A percentile compares a stretch with the other conserved stretches of the same genome.
phyloP scores from a whole-genome alignment of 2,888 invertebrate genomes.

The Phrixothrix hirtus region DNA sequence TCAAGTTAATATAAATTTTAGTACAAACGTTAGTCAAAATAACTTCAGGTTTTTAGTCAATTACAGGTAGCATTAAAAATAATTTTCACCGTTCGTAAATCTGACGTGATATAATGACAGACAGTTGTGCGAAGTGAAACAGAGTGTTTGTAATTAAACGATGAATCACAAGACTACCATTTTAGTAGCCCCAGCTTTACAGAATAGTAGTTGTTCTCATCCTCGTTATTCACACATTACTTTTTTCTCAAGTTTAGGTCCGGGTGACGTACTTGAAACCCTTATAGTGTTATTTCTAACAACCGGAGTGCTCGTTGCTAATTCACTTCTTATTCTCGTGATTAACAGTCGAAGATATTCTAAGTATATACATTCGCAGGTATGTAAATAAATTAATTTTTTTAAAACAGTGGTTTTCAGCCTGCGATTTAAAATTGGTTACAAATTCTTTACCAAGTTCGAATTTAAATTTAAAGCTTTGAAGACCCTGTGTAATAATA shows the following conservation, averaged over 20 bases:
- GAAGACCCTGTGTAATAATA: no score
- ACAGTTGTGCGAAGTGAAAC: neutral
- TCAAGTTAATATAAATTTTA: constrained; percentile 4
- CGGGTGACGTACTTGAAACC: constrained; percentile 76
- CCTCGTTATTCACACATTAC: constrained; percentile 66
- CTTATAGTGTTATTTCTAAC: constrained; percentile 76
- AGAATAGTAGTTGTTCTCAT: constrained; percentile 82
- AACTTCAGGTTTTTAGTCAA: neutral
- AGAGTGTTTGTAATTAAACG: constrained; percentile 12
- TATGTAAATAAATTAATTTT: constrained; percentile 51
- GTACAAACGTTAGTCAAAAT: neutral
- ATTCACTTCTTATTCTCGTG: constrained; percentile 78
- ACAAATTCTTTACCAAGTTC: no score
- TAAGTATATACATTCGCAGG: constrained; percentile 87
- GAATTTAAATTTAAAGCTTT: no score
- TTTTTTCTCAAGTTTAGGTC: constrained; percentile 66
- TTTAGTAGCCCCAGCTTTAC: constrained; percentile 77
- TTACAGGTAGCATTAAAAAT: constrained; percentile 14
- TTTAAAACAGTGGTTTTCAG: no score
- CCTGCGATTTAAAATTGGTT: no score
- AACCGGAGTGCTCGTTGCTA: constrained; percentile 78
- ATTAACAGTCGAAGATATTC: constrained; percentile 82
- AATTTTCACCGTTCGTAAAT: no score
- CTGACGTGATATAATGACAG: neutral
- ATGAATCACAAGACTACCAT: constrained; percentile 66